Conservation (phyloP, 2,888 invertebrate genomes). For the Eulithis prunata region DNA sequence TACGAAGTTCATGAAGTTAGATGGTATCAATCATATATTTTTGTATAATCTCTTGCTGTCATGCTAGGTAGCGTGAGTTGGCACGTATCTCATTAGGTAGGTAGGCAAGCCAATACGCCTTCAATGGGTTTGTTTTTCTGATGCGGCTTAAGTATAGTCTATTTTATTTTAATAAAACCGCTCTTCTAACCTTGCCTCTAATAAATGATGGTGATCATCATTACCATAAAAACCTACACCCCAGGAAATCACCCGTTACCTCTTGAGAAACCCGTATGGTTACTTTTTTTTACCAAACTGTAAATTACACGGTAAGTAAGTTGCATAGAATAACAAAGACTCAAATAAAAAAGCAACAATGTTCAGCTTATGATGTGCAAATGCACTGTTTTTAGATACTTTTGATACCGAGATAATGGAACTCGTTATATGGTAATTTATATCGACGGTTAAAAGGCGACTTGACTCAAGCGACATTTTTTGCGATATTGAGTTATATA, state of each 20-base stretch:
- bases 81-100: no score
- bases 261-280: conserved; percentile 36
- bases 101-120: no score
- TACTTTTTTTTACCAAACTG: conserved; percentile 44
- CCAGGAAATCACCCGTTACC: conserved; percentile 6
- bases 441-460: no score
- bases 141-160: background rate
- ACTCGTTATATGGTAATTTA: conserved; percentile 66
- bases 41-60: conserved; percentile 1
- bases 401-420: conserved; percentile 66
- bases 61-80: conserved; percentile 11
- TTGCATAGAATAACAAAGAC: conserved; percentile 45
- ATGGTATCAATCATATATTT: background rate
- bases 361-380: conserved; percentile 50
- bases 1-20: conserved; percentile 21
- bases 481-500: no score
- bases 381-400: conserved; percentile 44
- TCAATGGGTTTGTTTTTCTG: no score
- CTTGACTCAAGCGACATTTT: no score
- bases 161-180: background rate
- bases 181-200: background rate
- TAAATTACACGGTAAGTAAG: conserved; percentile 70
- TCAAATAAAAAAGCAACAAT: conserved; percentile 35
- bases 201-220: conserved; percentile 6
- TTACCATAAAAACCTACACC: conserved; percentile 8